Conservation (phyloP, 2,797 vertebrate species). For the Pseudochirops corinnae region DNA sequence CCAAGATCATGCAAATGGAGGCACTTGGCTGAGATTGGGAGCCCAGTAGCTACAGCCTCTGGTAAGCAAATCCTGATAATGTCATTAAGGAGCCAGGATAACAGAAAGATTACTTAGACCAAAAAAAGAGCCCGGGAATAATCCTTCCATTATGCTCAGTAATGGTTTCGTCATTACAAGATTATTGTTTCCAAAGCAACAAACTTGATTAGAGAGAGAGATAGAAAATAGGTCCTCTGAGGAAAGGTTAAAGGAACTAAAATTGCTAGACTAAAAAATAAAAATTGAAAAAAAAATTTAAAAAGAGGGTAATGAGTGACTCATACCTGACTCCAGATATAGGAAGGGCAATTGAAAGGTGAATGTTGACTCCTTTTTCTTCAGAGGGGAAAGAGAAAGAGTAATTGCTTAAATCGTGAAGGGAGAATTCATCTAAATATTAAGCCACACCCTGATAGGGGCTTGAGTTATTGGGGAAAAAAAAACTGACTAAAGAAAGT, state of each 20-base stretch:
- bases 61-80: neutral
- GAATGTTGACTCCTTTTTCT: neutral
- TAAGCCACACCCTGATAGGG: neutral
- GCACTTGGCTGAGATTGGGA: neutral
- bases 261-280: neutral
- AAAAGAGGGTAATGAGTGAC: neutral
- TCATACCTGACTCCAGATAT: neutral
- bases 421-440: neutral
- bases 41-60: neutral
- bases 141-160: neutral
- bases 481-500: neutral
- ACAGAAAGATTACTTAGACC: neutral
- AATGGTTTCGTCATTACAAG: neutral
- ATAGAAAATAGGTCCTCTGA: neutral
- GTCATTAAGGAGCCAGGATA: neutral
- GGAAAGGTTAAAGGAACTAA: neutral
- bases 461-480: neutral
- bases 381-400: neutral
- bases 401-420: neutral
- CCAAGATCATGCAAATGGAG: neutral
- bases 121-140: neutral
- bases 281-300: neutral
- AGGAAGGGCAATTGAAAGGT: neutral
- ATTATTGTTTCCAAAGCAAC: neutral
- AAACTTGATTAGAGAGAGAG: neutral